Conservation (phyloP, 1,140 invertebrate genomes). For the Zaprionus capensis region DNA sequence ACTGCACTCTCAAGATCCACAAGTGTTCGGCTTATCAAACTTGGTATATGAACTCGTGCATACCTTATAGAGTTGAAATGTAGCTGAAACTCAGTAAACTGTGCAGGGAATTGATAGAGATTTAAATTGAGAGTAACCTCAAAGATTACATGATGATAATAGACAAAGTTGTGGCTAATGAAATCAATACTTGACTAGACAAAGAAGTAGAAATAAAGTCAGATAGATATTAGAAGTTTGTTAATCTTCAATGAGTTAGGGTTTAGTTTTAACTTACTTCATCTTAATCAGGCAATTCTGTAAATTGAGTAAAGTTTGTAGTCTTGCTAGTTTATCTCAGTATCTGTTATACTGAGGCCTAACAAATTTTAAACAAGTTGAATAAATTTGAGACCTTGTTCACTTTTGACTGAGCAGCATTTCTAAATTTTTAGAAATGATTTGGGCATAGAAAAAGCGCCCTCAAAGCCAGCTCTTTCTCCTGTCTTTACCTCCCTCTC, state of each 20-base stretch:
- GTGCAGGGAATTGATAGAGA: no score
- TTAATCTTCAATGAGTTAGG: no score
- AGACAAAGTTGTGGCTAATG: neutral
- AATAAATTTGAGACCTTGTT: neutral
- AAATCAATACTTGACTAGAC: neutral
- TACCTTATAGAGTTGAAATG: neutral
- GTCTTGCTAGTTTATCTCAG: neutral
- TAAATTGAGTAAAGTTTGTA: neutral
- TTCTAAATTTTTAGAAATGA: neutral
- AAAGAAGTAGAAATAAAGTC: neutral
- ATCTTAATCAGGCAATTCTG: no score
- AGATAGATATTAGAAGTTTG: no score
- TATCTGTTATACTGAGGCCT: neutral
- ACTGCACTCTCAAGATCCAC: neutral
- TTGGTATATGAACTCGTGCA: neutral
- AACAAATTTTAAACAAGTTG: neutral
- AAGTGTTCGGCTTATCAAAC: neutral
- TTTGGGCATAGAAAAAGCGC: neutral
- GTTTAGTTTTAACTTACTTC: no score
- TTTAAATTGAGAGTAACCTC: neutral
- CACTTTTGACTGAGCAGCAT: neutral
- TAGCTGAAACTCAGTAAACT: neutral
- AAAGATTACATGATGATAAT: neutral
- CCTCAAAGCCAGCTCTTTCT: neutral
- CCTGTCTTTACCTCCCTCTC: neutral